phyloP scores from a whole-genome alignment of 2,113 vertebrate genomes.

The Notiomystis cincta region DNA sequence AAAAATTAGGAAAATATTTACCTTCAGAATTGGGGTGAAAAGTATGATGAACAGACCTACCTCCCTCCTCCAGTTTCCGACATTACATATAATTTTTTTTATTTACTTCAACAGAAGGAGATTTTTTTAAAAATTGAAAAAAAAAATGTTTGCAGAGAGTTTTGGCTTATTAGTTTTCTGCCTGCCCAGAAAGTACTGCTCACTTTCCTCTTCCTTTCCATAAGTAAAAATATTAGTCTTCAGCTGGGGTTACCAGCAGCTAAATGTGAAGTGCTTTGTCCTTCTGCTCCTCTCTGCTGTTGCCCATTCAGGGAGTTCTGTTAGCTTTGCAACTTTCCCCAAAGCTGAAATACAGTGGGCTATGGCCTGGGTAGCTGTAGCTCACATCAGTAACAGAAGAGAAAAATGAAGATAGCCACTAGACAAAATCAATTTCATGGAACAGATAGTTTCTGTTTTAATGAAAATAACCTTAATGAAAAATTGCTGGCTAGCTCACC shows the following conservation, averaged over 20 bases:
- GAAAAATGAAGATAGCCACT: not conserved
- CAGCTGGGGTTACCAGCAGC: not conserved
- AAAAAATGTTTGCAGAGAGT: not conserved
- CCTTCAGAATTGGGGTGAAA: not conserved
- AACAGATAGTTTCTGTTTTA: not conserved
- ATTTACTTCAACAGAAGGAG: not conserved
- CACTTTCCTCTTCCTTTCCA: not conserved
- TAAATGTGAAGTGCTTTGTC: not conserved
- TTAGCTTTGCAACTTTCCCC: not conserved
- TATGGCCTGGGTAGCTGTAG: not conserved
- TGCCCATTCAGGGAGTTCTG: not conserved
- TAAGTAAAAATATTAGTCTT: not conserved
- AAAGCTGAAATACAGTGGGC: not conserved
- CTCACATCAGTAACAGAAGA: not conserved
- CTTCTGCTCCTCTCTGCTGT: not conserved
- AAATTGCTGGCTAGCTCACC: not conserved
- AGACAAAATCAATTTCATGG: not conserved
- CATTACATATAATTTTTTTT: not conserved
- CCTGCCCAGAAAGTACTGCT: slow-evolving; percentile 14
- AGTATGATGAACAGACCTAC: not conserved
- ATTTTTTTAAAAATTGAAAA: not conserved
- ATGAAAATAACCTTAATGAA: not conserved
- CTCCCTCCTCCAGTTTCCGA: not conserved
- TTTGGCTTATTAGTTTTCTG: not conserved
- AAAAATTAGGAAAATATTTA: not conserved